A percentile compares a stretch with the other conserved stretches of the same genome.
phyloP scores from a whole-genome alignment of 2,888 invertebrate species.

The Tetranychus truncatus region DNA sequence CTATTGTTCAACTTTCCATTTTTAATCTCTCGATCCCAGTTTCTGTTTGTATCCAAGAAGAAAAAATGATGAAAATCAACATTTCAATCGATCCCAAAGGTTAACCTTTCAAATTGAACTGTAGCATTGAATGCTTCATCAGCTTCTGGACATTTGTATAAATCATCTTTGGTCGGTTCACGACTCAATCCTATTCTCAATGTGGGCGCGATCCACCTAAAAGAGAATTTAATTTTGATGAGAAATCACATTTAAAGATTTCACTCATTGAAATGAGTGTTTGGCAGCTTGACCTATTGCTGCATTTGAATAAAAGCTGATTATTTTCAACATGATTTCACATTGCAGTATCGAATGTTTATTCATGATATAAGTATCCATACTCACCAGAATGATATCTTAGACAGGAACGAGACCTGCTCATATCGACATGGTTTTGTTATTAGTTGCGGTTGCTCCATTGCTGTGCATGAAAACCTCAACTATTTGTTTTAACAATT shows the following conservation, averaged over 20 bases:
- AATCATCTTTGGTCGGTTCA: neutral
- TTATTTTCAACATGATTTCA: constrained; percentile 30
- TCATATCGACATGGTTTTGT: neutral
- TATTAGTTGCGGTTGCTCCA: neutral
- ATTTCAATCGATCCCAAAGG: neutral
- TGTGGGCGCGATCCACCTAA: neutral
- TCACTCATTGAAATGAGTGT: too few species aligned
- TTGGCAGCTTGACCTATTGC: too few species aligned
- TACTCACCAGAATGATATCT: neutral
- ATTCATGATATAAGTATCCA: too few species aligned
- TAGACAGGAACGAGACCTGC: neutral
- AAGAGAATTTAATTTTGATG: neutral
- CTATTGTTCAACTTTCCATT: neutral
- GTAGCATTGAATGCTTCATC: neutral
- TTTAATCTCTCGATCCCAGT: neutral
- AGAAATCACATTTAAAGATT: neutral
- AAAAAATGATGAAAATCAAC: neutral
- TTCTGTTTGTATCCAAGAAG: neutral
- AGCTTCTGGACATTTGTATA: neutral
- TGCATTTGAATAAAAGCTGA: too few species aligned
- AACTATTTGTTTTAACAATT: neutral
- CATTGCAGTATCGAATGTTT: constrained; percentile 33
- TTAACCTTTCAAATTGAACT: neutral
- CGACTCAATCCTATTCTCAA: neutral
- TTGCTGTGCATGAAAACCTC: neutral